A percentile compares a stretch with the other conserved stretches of the same genome.
phyloP scores from a whole-genome alignment of 2,113 vertebrate genomes.

The Rissa tridactyla region DNA sequence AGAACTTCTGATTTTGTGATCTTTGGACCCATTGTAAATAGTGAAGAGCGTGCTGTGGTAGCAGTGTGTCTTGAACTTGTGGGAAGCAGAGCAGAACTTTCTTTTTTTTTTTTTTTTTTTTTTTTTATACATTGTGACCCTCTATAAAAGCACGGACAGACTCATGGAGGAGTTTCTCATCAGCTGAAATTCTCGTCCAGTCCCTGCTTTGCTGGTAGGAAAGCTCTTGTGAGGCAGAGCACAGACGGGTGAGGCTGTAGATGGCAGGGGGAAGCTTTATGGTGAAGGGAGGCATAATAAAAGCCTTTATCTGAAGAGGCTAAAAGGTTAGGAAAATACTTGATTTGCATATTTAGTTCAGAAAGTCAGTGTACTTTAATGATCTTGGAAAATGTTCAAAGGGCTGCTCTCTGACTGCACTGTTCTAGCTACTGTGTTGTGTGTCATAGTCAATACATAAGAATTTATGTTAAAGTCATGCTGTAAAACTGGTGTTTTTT shows the following conservation, averaged over 20 bases:
- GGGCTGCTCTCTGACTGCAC: neutral
- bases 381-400: neutral
- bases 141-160: neutral
- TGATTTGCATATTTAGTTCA: neutral
- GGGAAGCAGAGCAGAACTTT: neutral
- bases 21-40: slow-evolving; percentile 34
- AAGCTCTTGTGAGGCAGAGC: neutral
- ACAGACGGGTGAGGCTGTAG: neutral
- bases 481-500: neutral
- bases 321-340: neutral
- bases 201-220: slow-evolving; percentile 11
- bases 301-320: neutral
- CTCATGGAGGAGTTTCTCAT: neutral
- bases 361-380: neutral
- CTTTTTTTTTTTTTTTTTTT: neutral
- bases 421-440: neutral
- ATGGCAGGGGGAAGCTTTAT: neutral
- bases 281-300: neutral
- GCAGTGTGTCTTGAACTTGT: neutral
- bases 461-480: neutral
- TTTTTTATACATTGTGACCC: neutral
- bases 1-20: neutral
- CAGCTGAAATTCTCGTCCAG: neutral
- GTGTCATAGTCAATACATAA: accelerated
- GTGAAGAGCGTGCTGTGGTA: neutral